Conservation (phyloP, 2,113 vertebrate species). For the Saccopteryx bilineata region DNA sequence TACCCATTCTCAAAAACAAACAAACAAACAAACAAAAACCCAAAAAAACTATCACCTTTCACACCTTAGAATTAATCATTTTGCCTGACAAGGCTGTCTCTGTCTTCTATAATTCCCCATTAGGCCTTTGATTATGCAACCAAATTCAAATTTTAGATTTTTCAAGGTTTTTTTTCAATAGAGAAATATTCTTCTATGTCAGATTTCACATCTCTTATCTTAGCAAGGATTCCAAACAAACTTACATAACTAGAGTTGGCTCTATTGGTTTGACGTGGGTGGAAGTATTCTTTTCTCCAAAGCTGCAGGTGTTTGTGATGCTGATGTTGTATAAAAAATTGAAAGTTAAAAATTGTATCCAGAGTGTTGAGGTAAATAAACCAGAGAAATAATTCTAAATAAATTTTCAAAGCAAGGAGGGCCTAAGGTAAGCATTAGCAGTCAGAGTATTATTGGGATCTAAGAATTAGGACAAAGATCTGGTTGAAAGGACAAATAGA, state of each 20-base stretch:
- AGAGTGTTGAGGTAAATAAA: slow-evolving; percentile 56
- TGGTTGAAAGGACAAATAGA: background rate
- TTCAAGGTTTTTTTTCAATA: slow-evolving; percentile 19
- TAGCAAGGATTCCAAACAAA: slow-evolving; percentile 50
- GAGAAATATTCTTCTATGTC: slow-evolving; percentile 7
- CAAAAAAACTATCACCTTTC: slow-evolving; percentile 2
- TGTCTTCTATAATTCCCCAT: slow-evolving; percentile 28
- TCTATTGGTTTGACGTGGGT: background rate
- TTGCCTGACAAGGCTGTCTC: slow-evolving; percentile 35
- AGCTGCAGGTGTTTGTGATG: slow-evolving; percentile 47
- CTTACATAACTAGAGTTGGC: slow-evolving; percentile 2
- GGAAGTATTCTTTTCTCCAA: background rate
- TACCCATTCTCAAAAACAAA: background rate
- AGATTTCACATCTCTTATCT: slow-evolving; percentile 32
- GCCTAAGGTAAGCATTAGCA: background rate
- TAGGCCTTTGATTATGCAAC: slow-evolving; percentile 55
- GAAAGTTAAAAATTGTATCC: slow-evolving; percentile 10
- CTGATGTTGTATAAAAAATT: background rate
- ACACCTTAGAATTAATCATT: slow-evolving; percentile 62
- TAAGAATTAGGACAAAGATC: background rate
- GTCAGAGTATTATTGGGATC: background rate
- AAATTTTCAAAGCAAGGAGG: background rate
- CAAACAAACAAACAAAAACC: too few species aligned
- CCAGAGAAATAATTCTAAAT: slow-evolving; percentile 25
- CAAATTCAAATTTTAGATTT: slow-evolving; percentile 50